Base-by-base conservation (phyloP, 1,140 invertebrate species). In the Drosophila mojavensis region DNA sequence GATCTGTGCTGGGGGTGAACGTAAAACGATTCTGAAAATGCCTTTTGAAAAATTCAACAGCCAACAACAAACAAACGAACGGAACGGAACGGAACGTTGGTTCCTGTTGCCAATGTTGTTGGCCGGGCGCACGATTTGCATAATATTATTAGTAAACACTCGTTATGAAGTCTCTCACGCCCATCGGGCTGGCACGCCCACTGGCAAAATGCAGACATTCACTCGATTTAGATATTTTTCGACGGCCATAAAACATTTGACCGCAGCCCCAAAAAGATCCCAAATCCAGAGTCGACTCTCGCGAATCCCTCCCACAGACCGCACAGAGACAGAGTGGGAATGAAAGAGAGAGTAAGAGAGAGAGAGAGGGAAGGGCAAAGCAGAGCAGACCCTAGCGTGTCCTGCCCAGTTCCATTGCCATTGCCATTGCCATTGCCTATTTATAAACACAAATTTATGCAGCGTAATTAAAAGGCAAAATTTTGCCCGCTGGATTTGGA, bases 71-170 rank as follows among this genome's bases (percentile, higher is more conserved):
- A 13, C 69, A 64, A 47, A 43, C 43, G 39, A 59, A 75, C 72
- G 55, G 20, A 24, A 24, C 20, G 20, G 20, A 71, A 70, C 48
- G 55, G 54, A 62, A 24, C 56, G 72, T 50, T 48, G 41, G 39
- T 33, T 69, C 43, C 65, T 69, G 71, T 62, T 69, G 68, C 61
- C 62, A 43, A 62, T 62, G 43, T 48, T 66, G 62, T 15, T 45
- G n/a, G 67, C 80, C 72, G 67, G 76, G 58, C 60, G 72, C 67
- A 48, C 81, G 85, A 89, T 89, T 89, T 89, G 84, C 84, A 89
- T 89, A 89, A 89, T 89, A 90, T 89, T 89, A 89, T 89, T 89
- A 89, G 84, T 89, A 89, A 89, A 89, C 84, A 89, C 85, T 90
- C 84, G 84, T 89, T 90, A 89, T 89, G 81, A 89, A 89, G 84